Conservation (phyloP, 92 coral and sea anemone species). For the Siderastrea siderea region DNA sequence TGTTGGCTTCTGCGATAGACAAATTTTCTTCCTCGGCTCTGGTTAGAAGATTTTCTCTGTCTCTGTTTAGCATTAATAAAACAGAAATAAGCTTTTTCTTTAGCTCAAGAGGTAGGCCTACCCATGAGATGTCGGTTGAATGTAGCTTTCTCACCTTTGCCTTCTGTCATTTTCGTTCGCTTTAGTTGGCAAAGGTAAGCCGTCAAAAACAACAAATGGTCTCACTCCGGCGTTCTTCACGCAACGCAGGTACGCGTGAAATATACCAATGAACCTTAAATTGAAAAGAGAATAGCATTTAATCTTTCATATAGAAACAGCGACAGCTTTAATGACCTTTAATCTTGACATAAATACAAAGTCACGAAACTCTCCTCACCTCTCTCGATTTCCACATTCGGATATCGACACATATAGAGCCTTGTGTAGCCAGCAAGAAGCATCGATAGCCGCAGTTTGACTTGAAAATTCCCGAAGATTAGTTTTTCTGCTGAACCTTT, state of each 20-base stretch:
- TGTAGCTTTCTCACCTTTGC: constrained; percentile 24
- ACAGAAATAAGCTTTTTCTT: too few species aligned
- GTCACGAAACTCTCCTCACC: constrained; percentile 18
- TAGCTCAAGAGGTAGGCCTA: neutral
- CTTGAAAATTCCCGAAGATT: constrained; percentile 47
- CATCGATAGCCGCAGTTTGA: constrained; percentile 63
- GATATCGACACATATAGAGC: constrained; percentile 42
- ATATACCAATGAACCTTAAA: constrained; percentile 26
- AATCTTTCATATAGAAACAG: too few species aligned
- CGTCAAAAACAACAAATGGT: constrained; percentile 39
- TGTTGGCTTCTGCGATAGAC: constrained; percentile 30
- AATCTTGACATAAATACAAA: too few species aligned
- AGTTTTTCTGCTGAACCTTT: constrained; percentile 20
- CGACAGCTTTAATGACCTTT: too few species aligned
- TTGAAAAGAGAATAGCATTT: too few species aligned
- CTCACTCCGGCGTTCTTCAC: constrained; percentile 30
- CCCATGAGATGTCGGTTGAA: neutral
- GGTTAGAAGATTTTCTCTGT: constrained; percentile 25
- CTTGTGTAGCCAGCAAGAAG: constrained; percentile 77
- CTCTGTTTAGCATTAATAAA: neutral
- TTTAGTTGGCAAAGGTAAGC: constrained; percentile 40
- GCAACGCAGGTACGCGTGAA: constrained; percentile 12
- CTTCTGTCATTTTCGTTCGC: constrained; percentile 48
- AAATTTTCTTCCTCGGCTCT: constrained; percentile 28
- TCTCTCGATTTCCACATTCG: constrained; percentile 31